A percentile compares a stretch with the other conserved stretches of the same genome.
These are phyloP conservation scores for Danio jaintianensis DNA, from an alignment of 2,797 vertebrate genomes.

Conservation along the genomic window DNA sequence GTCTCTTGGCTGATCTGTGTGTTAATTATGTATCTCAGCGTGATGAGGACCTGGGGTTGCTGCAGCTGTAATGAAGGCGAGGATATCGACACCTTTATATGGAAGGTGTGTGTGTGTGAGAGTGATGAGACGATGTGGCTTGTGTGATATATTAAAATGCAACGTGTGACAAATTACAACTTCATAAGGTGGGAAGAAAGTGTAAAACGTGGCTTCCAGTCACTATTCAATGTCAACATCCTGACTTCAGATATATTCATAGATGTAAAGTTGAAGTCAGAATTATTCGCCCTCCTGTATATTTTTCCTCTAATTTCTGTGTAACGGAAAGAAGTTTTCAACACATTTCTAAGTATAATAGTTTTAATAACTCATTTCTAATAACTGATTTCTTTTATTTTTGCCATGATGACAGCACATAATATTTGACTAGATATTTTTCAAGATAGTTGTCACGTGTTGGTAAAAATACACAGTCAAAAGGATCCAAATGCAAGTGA, in stretches of 20 bases:
- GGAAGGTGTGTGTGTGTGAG: constrained; percentile 10
- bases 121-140: constrained; percentile 13
- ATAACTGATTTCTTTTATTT: too few species aligned
- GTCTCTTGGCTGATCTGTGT: constrained; percentile 44
- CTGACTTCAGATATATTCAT: background rate
- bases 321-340: too few species aligned
- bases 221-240: constrained; percentile 4
- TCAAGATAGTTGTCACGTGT: too few species aligned
- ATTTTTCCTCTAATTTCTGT: too few species aligned
- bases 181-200: constrained; percentile 40
- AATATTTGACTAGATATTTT: too few species aligned
- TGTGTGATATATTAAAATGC: constrained; percentile 6
- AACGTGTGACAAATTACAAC: constrained; percentile 40
- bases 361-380: too few species aligned
- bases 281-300: too few species aligned
- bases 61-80: constrained; percentile 51
- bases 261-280: too few species aligned
- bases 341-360: too few species aligned
- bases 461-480: too few species aligned
- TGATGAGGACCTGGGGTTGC: constrained; percentile 37
- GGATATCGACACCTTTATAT: constrained; percentile 38
- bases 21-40: constrained; percentile 55
- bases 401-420: too few species aligned
- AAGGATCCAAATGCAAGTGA: too few species aligned
- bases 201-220: constrained; percentile 29